Evolutionary conservation across 2,113 vertebrate genomes (phyloP), one percentile per base, ranked within the genome.

Genomic region (Crotalus viridis): DNA sequence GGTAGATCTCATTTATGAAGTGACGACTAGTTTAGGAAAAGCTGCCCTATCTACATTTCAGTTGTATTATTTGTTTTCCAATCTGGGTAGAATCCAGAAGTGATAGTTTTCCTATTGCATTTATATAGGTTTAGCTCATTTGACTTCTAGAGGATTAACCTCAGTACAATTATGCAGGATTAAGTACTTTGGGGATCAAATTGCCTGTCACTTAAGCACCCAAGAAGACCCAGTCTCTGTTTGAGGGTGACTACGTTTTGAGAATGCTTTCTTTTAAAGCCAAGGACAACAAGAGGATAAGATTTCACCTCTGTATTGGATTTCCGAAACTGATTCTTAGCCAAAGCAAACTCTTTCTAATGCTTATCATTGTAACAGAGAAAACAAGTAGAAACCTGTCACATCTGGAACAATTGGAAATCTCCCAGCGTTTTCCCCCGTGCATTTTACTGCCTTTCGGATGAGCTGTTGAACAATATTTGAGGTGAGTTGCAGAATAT

Each of bases 301-400:
- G 96, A 94, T 98, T 98, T 98, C 98, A 97, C 0, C 0, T 57
- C 89, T 92, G 96, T 97, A 88, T 98, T 96, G 96, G 90, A 95
- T 98, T 98, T 98, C 98, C 21, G 96, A 96, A 97, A 97, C 97
- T 97, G 96, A 96, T 96, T 97, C 96, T 96, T 96, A 93, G 69
- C 95, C 95, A 95, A 89, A 91, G 87, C 94, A 94, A 96, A 93
- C 92, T 95, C 92, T 95, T 94, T 94, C 95, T 86, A 95, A 95
- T 97, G 94, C 92, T 95, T 86, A 96, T 59, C 85, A 93, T 92
- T 5, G 0, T 94, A 93, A 24, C 91, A 52, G 94, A 81, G 91
- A 74, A 95, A 93, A 0, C 17, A n/a, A 2, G 6, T 87, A 46
- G 90, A 81, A 48, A 89, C 69, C 5, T 0, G 19, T 90, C 94